Base-by-base conservation (phyloP, 1,140 invertebrate genomes). In the Drosophila busckii region DNA sequence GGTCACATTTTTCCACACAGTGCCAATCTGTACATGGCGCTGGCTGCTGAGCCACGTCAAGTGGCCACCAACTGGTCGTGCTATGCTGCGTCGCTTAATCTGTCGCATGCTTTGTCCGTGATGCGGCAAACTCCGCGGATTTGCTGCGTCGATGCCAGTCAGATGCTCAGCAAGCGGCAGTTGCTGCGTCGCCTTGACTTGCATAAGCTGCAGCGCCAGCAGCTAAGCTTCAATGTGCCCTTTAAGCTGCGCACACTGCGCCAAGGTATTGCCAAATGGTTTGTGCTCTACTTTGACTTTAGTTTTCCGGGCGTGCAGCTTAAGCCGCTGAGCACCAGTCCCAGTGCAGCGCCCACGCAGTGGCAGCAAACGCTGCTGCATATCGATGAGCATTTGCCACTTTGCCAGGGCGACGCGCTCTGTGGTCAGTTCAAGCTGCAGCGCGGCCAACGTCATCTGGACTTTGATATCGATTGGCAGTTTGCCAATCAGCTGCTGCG, bases 321-420 rank as follows among this genome's bases (percentile, higher is more conserved):
- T 9, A 40, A 4, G 7, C 7, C 2, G 3, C 4, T 25, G 23
- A 4, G 6, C 1, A 5, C 45, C 19, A 59, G 41, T 8, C 64
- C 64, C 4, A 31, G 28, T 13, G 45, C 34, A 0, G 4, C 5
- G 3, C 12, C 19, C 23, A 67, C 60, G 0, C 64, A 67, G 12
- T 67, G 64, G 64, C 25, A 44, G 41, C 64, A 67, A 5, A 37
- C 64, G 2, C 40, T 67, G 23, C 64, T 67, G 13, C 64, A 20
- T 19, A 41, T 67, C 9, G 64, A 67, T 6, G 16, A 41, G 0
- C 60, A 58, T 48, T 9, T 67, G 8, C 64, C 64, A 3, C 19
- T 67, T 5, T 9, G 13, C n/a, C 3, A 7, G 4, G 29, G 23
- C 0, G 53, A 67, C 7, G 0, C 7, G 3, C 2, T 67, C 4